Percentiles rank a stretch among this genome's conserved stretches.
phyloP scores from a whole-genome alignment of 2,113 vertebrate species.

The Bujurquina vittata region DNA sequence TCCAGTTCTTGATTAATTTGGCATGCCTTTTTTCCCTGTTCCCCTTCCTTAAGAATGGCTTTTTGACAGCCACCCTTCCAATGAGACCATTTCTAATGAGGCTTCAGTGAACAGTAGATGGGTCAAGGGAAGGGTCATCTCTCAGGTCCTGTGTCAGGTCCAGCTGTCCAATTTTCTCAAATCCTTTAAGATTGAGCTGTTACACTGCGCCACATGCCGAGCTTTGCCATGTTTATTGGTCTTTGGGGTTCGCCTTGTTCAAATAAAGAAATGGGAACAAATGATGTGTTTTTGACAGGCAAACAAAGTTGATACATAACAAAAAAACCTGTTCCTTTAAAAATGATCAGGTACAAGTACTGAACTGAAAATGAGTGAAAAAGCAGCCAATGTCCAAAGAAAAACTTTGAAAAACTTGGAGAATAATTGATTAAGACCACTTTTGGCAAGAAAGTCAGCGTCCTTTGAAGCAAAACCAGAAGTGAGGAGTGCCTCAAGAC shows the following conservation, averaged over 20 bases:
- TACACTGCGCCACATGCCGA: not conserved
- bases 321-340: not conserved
- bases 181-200: no score
- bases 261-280: not conserved
- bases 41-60: no score
- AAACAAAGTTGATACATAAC: not conserved
- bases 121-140: not conserved
- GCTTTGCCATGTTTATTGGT: not conserved
- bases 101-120: not conserved
- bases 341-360: not conserved
- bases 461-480: not conserved
- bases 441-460: not conserved
- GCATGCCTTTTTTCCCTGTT: not conserved
- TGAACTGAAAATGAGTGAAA: not conserved
- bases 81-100: not conserved
- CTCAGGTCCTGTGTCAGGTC: not conserved
- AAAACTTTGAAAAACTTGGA: not conserved
- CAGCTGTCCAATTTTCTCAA: not conserved
- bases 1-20: not conserved
- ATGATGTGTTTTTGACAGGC: not conserved
- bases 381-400: not conserved
- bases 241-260: not conserved
- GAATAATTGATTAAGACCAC: not conserved
- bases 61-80: not conserved
- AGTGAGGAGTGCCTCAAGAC: not conserved